Conservation (phyloP, 2,797 vertebrate genomes). For the Cyprinodon diabolis region DNA sequence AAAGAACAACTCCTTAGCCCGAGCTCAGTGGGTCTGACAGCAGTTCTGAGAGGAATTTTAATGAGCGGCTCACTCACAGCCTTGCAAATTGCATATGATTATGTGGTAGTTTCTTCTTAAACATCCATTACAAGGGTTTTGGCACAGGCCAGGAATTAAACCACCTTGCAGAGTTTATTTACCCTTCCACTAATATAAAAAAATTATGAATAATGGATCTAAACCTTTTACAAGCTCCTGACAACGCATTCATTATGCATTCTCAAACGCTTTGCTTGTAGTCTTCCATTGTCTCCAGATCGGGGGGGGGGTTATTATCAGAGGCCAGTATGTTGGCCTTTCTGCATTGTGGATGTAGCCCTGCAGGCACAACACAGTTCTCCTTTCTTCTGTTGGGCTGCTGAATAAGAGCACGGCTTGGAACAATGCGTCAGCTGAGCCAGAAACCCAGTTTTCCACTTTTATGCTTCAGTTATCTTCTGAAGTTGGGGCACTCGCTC, state of each 20-base stretch:
- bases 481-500: conserved; percentile 37
- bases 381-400: conserved; percentile 33
- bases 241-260: neutral
- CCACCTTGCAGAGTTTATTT: neutral
- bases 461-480: conserved; percentile 56
- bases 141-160: neutral
- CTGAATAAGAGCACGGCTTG: conserved; percentile 42
- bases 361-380: conserved; percentile 38
- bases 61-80: conserved; percentile 27
- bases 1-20: conserved; percentile 9
- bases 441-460: conserved; percentile 59
- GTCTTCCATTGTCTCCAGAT: neutral
- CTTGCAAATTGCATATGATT: neutral
- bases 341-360: conserved; percentile 29
- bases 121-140: neutral
- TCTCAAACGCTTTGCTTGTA: neutral
- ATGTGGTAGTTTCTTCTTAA: neutral
- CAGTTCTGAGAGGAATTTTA: conserved; percentile 58
- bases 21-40: conserved; percentile 26
- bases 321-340: conserved; percentile 5
- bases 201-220: neutral
- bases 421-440: conserved; percentile 57
- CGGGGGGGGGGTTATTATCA: conserved; percentile 13
- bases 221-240: neutral
- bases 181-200: neutral